Conservation (phyloP, 2,113 vertebrate species). For the Pelusios castaneus region DNA sequence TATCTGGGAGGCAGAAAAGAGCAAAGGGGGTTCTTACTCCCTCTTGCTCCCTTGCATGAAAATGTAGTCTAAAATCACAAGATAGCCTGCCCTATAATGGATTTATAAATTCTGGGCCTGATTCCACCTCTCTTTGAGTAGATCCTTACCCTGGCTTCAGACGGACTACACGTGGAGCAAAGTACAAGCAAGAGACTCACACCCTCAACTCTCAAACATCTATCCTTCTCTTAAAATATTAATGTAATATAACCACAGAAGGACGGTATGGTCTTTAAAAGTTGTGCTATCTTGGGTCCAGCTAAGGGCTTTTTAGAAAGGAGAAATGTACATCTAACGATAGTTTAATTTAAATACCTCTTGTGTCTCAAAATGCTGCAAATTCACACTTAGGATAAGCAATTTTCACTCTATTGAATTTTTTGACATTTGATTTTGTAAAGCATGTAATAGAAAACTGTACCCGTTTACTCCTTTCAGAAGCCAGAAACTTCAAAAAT, state of each 20-base stretch:
- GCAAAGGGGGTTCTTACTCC: not conserved
- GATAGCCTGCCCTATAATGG: not conserved
- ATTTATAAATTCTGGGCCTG: not conserved
- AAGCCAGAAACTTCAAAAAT: conserved; percentile 57
- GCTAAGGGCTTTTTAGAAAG: not conserved
- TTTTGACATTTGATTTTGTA: conserved; percentile 65
- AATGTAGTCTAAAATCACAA: not conserved
- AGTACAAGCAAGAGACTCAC: not conserved
- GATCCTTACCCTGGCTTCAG: not conserved
- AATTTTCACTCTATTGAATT: conserved; percentile 40
- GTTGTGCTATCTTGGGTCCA: not conserved
- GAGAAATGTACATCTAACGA: not conserved
- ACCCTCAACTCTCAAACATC: not conserved
- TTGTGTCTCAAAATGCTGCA: conserved; percentile 1
- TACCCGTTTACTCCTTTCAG: conserved; percentile 49
- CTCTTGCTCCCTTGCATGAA: not conserved
- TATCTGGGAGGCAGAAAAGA: no score
- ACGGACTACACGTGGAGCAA: not conserved
- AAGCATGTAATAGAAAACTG: conserved; percentile 54
- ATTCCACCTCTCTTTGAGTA: not conserved
- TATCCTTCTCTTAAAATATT: not conserved
- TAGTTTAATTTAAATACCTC: not conserved
- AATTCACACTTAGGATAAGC: not conserved
- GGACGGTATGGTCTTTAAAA: not conserved
- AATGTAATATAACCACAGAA: not conserved